A percentile compares a stretch with the other conserved stretches of the same genome.
Conservation (phyloP, 2,888 invertebrate species). For the Lithodes maja region DNA sequence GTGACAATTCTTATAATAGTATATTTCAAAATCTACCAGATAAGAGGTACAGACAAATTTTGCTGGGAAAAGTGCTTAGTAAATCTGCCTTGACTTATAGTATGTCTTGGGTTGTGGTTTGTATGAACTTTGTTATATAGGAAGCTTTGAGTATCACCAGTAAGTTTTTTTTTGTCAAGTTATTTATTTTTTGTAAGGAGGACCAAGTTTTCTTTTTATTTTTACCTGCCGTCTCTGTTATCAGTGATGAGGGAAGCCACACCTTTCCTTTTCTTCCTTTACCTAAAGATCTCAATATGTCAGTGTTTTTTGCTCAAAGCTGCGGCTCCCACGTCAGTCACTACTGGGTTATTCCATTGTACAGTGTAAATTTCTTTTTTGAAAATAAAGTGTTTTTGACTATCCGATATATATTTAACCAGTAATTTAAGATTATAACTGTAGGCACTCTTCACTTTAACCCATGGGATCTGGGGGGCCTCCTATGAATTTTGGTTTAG, state of each 20-base stretch:
- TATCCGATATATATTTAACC: too few relatives aligned
- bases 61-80: too few relatives aligned
- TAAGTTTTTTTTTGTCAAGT: neutral
- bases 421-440: too few relatives aligned
- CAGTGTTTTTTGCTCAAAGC: slow-evolving; percentile 64
- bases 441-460: too few relatives aligned
- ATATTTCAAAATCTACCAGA: too few relatives aligned
- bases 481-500: too few relatives aligned
- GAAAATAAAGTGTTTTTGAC: slow-evolving; percentile 60
- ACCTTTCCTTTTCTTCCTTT: slow-evolving; percentile 31
- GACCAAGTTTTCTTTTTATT: neutral
- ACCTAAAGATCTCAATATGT: slow-evolving; percentile 53
- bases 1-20: too few relatives aligned
- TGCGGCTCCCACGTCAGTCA: slow-evolving; percentile 63
- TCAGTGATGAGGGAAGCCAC: slow-evolving; percentile 1
- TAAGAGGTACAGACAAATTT: too few relatives aligned
- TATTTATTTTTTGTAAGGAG: neutral
- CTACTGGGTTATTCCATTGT: slow-evolving; percentile 64
- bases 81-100: too few relatives aligned
- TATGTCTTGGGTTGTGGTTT: too few relatives aligned
- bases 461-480: too few relatives aligned
- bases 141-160: neutral
- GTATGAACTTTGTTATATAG: too few relatives aligned
- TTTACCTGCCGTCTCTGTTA: slow-evolving; percentile 3
- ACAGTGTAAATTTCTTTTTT: slow-evolving; percentile 61